phyloP scores from a whole-genome alignment of 2,797 vertebrate species.

The Parauchenoglanis ngamensis region DNA sequence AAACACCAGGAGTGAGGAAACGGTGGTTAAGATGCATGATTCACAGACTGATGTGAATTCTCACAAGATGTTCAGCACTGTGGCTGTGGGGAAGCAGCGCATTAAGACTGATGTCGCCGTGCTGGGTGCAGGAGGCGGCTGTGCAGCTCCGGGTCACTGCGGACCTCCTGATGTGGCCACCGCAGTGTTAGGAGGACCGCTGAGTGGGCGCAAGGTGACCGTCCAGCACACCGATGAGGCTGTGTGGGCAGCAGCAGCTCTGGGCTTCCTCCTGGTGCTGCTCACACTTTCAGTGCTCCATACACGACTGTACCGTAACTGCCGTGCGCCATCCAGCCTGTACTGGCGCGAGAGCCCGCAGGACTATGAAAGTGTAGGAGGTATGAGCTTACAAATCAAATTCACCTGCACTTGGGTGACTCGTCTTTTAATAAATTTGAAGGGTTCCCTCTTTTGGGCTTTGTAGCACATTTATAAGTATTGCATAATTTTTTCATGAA shows the following conservation, averaged over 20 bases:
- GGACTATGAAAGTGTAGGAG: slow-evolving; percentile 84
- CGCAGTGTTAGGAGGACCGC: slow-evolving; percentile 8
- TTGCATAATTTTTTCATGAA: background rate
- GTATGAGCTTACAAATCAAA: slow-evolving; percentile 64
- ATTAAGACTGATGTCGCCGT: slow-evolving; percentile 36
- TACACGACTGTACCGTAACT: slow-evolving; percentile 85
- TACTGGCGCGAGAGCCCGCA: slow-evolving; percentile 80
- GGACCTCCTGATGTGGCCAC: slow-evolving; percentile 32
- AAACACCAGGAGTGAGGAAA: background rate
- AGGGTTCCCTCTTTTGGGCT: background rate
- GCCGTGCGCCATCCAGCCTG: slow-evolving; percentile 79
- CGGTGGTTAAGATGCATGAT: background rate
- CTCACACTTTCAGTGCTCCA: slow-evolving; percentile 84
- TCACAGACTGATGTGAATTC: slow-evolving; percentile 9
- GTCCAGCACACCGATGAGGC: slow-evolving; percentile 83
- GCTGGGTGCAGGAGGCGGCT: slow-evolving; percentile 40
- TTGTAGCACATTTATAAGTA: background rate
- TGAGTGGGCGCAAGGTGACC: slow-evolving; percentile 50
- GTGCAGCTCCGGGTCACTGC: slow-evolving; percentile 51
- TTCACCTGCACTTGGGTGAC: background rate
- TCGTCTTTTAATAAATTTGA: background rate
- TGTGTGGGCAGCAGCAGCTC: slow-evolving; percentile 84
- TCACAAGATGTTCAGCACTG: background rate
- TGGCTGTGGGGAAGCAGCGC: slow-evolving; percentile 27
- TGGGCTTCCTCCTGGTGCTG: slow-evolving; percentile 85